These are phyloP conservation scores for Perccottus glenii DNA, from an alignment of 2,113 vertebrate genomes.

Conservation along the genomic window DNA sequence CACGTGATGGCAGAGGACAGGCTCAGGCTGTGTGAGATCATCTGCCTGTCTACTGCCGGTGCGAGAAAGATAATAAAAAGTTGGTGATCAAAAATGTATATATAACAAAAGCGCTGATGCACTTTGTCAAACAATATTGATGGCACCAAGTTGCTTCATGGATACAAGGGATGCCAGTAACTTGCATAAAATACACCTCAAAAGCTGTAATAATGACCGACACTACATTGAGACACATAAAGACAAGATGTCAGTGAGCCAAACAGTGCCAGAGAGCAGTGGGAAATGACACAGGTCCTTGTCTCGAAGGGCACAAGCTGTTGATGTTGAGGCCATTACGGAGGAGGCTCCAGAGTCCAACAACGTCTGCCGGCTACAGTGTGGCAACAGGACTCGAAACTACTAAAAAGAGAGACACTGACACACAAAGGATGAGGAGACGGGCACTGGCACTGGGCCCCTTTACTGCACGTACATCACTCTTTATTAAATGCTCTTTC, in stretches of 20 bases:
- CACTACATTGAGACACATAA: constrained; percentile 56
- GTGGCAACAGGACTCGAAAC: constrained; percentile 50
- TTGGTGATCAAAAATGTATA: too few species aligned
- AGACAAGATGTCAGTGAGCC: constrained; percentile 25
- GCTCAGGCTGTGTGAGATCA: too few species aligned
- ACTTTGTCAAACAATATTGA: background rate
- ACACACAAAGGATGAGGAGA: constrained; percentile 46
- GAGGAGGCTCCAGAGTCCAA: constrained; percentile 34
- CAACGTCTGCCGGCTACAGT: constrained; percentile 26
- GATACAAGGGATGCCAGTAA: background rate
- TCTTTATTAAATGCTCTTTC: constrained; percentile 15
- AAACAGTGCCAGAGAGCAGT: constrained; percentile 39
- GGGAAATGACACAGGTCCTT: constrained; percentile 36
- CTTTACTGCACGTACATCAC: constrained; percentile 35
- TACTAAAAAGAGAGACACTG: constrained; percentile 52
- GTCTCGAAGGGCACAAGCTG: constrained; percentile 20
- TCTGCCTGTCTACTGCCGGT: too few species aligned
- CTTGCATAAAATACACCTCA: background rate
- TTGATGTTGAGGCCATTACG: constrained; percentile 18
- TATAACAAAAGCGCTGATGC: too few species aligned
- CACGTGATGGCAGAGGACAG: too few species aligned
- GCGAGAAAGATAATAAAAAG: too few species aligned
- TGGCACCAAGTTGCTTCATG: background rate
- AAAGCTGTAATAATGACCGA: background rate
- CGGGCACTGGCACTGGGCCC: constrained; percentile 43